phyloP scores from a whole-genome alignment of 2,888 invertebrate genomes.

The Andrena praecox region DNA sequence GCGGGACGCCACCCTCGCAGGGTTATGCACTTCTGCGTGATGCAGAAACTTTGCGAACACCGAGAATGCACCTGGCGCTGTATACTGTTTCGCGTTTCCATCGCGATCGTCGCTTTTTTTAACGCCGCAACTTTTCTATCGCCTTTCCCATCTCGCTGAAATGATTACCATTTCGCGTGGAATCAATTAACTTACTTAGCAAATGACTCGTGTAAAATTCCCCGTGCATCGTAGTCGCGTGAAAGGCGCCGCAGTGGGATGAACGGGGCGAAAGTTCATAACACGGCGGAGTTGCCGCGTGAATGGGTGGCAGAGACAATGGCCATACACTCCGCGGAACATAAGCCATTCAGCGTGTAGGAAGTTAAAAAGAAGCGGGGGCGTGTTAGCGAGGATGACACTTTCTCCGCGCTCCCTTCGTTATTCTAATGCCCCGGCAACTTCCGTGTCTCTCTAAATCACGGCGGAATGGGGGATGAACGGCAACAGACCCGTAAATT shows the following conservation, averaged over 20 bases:
- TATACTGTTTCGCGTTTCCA: background rate
- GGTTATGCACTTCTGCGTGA: constrained; percentile 15
- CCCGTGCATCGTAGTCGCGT: no score
- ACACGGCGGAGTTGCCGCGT: background rate
- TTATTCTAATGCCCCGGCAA: constrained; percentile 33
- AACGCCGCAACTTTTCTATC: background rate
- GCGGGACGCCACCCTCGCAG: constrained; percentile 27
- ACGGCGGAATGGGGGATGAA: background rate
- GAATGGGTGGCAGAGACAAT: constrained; percentile 50
- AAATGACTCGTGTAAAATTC: no score
- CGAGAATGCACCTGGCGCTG: background rate
- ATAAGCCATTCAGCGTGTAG: constrained; percentile 24
- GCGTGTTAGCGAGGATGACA: constrained; percentile 10
- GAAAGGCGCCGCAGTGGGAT: no score
- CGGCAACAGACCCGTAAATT: constrained; percentile 20
- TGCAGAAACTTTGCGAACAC: constrained; percentile 16
- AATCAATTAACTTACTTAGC: no score
- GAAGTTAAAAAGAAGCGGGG: constrained; percentile 13
- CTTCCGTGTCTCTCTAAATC: constrained; percentile 35
- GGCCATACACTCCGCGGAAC: constrained; percentile 32
- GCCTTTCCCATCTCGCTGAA: no score
- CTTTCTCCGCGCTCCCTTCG: constrained; percentile 9
- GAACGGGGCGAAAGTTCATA: no score
- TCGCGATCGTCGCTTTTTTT: background rate
- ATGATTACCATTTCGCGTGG: no score